Evolutionary conservation across 2,113 vertebrate genomes (phyloP).

Genomic region (Pedetes capensis): DNA sequence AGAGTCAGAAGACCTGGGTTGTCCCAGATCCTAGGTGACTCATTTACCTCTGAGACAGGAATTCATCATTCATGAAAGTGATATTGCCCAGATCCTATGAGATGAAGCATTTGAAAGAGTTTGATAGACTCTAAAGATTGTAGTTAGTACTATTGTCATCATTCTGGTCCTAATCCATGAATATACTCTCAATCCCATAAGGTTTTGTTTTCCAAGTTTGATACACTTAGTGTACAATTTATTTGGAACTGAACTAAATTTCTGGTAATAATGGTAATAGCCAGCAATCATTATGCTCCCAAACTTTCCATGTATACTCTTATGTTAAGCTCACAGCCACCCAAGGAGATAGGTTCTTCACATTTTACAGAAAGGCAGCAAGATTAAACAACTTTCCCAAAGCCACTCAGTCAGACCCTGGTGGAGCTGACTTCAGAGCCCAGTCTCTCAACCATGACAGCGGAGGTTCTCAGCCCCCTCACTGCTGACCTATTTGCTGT

Average conservation of each 20-base stretch:
- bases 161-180: neutral
- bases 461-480: neutral
- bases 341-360: neutral
- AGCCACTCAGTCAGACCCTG: neutral
- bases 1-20: neutral
- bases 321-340: neutral
- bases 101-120: neutral
- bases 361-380: neutral
- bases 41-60: neutral
- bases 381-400: neutral
- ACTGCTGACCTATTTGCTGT: neutral
- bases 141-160: neutral
- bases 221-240: neutral
- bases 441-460: neutral
- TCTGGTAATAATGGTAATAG: neutral
- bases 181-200: neutral
- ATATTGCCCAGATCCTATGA: neutral
- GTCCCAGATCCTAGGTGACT: neutral
- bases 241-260: neutral
- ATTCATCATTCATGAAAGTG: neutral
- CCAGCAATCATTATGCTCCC: neutral
- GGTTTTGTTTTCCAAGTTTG: neutral
- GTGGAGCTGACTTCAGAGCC: neutral
- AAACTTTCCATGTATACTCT: neutral
- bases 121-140: neutral